A percentile compares a stretch with the other conserved stretches of the same genome.
Evolutionary conservation across 2,888 invertebrate species (phyloP).

Genomic region (Osedax fenrisi): DNA sequence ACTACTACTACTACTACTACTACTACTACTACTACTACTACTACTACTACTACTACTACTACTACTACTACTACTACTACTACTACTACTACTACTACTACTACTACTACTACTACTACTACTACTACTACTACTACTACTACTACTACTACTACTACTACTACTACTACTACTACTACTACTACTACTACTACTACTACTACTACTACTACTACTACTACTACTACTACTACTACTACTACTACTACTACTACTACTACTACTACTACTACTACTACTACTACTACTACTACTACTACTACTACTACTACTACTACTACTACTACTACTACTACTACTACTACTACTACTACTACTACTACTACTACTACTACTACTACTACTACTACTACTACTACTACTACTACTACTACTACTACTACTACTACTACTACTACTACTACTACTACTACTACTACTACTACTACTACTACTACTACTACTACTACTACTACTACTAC

Average conservation of each 20-base stretch:
- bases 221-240: background rate
- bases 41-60: constrained; percentile 11
- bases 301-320: constrained; percentile 10
- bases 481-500: constrained; percentile 10
- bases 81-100: constrained; percentile 8
- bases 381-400: constrained; percentile 11
- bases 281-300: constrained; percentile 4
- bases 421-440: constrained; percentile 10
- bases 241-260: background rate
- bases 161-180: background rate
- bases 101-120: constrained; percentile 11
- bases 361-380: constrained; percentile 10
- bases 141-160: constrained; percentile 8
- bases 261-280: background rate
- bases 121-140: constrained; percentile 10
- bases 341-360: constrained; percentile 11
- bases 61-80: constrained; percentile 10
- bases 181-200: background rate
- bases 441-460: constrained; percentile 8
- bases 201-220: background rate
- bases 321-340: constrained; percentile 8
- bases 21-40: constrained; percentile 8
- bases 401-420: constrained; percentile 7
- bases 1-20: constrained; percentile 10
- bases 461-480: constrained; percentile 11